These are phyloP conservation scores for Dasysyrphus albostriatus DNA, from an alignment of 2,888 invertebrate species.

Conservation along the genomic window DNA sequence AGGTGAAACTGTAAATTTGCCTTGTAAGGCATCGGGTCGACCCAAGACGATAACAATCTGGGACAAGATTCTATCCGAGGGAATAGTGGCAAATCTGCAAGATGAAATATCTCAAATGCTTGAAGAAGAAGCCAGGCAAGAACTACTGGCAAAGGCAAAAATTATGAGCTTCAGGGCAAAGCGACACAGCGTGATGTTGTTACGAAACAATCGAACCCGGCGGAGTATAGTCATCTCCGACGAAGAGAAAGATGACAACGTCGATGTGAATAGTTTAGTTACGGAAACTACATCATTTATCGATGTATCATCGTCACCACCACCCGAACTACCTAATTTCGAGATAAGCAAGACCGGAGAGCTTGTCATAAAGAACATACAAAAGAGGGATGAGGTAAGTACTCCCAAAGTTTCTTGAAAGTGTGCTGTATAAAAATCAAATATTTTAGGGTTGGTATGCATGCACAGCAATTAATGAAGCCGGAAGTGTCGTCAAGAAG, in stretches of 20 bases:
- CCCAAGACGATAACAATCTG: constrained; percentile 77
- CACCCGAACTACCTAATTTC: constrained; percentile 76
- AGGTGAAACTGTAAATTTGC: constrained; percentile 77
- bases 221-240: constrained; percentile 72
- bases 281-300: constrained; percentile 70
- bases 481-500: constrained; percentile 78
- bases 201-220: constrained; percentile 54
- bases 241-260: constrained; percentile 73
- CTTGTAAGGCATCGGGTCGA: constrained; percentile 78
- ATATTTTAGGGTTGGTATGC: constrained; percentile 78
- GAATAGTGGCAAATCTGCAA: constrained; percentile 67
- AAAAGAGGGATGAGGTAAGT: constrained; percentile 77
- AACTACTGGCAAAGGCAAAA: constrained; percentile 77
- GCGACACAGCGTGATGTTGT: constrained; percentile 41
- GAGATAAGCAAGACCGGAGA: constrained; percentile 78
- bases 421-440: not conserved
- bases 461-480: constrained; percentile 79
- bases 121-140: constrained; percentile 81
- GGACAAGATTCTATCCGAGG: constrained; percentile 76
- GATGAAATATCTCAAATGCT: constrained; percentile 79
- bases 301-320: constrained; percentile 61
- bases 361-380: constrained; percentile 77
- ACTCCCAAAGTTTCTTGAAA: not conserved
- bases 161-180: constrained; percentile 78
- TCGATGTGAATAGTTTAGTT: constrained; percentile 64